These are phyloP conservation scores for Steatornis caripensis DNA, from an alignment of 2,113 vertebrate species.

Conservation along the genomic window DNA sequence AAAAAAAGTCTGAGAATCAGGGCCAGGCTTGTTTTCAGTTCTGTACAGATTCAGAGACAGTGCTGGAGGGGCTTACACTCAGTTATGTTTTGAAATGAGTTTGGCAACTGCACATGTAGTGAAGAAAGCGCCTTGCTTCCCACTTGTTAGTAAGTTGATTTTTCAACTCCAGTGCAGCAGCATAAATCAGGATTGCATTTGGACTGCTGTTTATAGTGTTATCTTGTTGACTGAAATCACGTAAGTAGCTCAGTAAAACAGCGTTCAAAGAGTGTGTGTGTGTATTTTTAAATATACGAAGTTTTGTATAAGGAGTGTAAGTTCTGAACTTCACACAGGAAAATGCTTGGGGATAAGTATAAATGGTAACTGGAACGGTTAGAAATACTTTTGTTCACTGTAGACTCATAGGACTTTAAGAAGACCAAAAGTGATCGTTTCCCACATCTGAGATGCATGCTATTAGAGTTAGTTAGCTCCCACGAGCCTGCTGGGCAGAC, in stretches of 20 bases:
- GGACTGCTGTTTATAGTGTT: not conserved
- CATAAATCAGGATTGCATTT: not conserved
- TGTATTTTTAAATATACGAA: not conserved
- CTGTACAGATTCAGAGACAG: not conserved
- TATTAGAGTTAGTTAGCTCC: rapidly evolving
- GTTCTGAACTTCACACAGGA: not conserved
- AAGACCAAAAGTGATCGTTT: not conserved
- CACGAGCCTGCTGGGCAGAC: not conserved
- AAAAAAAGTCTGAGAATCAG: not conserved
- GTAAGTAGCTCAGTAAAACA: not conserved
- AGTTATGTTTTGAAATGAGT: not conserved
- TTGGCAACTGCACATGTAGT: not conserved
- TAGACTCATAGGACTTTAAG: not conserved
- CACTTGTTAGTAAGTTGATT: not conserved
- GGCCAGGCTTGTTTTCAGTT: not conserved
- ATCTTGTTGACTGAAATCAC: not conserved
- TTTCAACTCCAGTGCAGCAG: not conserved
- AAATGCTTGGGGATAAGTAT: not conserved
- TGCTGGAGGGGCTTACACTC: not conserved
- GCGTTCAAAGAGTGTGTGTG: not conserved
- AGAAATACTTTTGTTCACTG: not conserved
- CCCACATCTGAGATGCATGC: rapidly evolving
- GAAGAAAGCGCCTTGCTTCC: not conserved
- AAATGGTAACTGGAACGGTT: not conserved
- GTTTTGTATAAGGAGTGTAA: not conserved